Evolutionary conservation across 2,888 invertebrate genomes (phyloP).

Genomic region (Volucella bombylans): DNA sequence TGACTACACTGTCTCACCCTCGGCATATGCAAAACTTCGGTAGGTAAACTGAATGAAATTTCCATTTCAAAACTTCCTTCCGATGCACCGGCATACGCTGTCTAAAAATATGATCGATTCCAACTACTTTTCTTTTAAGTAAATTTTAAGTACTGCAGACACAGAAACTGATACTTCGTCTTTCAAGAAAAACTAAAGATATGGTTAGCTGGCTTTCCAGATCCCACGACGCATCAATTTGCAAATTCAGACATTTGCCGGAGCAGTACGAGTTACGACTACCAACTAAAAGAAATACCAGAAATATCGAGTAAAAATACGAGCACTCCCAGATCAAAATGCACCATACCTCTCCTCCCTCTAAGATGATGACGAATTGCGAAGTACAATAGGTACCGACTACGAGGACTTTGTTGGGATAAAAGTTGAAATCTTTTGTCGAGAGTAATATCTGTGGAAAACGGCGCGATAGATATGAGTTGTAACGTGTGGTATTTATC

Average conservation of each 20-base stretch:
- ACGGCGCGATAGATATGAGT: background rate
- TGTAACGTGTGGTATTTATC: constrained; percentile 23
- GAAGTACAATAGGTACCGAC: too few species aligned
- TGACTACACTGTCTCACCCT: background rate
- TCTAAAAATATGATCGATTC: constrained; percentile 37
- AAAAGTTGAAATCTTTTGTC: constrained; percentile 2
- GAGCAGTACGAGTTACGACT: background rate
- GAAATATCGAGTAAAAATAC: too few species aligned
- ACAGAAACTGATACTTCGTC: background rate
- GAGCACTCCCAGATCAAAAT: background rate
- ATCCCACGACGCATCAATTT: constrained; percentile 24
- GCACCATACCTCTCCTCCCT: background rate
- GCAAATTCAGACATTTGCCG: constrained; percentile 20
- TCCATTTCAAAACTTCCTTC: constrained; percentile 23
- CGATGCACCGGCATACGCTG: background rate
- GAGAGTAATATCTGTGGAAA: constrained; percentile 7
- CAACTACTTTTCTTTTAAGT: constrained; percentile 1
- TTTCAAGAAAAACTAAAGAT: background rate
- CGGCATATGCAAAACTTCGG: background rate
- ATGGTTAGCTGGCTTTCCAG: background rate
- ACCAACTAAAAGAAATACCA: too few species aligned
- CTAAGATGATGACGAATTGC: too few species aligned
- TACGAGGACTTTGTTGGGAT: too few species aligned
- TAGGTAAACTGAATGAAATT: constrained; percentile 11
- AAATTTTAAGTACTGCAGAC: constrained; percentile 44